A percentile compares a stretch with the other conserved stretches of the same genome.
These are phyloP conservation scores for Patella ulyssiponensis DNA, from an alignment of 2,888 invertebrate genomes.

Conservation along the genomic window DNA sequence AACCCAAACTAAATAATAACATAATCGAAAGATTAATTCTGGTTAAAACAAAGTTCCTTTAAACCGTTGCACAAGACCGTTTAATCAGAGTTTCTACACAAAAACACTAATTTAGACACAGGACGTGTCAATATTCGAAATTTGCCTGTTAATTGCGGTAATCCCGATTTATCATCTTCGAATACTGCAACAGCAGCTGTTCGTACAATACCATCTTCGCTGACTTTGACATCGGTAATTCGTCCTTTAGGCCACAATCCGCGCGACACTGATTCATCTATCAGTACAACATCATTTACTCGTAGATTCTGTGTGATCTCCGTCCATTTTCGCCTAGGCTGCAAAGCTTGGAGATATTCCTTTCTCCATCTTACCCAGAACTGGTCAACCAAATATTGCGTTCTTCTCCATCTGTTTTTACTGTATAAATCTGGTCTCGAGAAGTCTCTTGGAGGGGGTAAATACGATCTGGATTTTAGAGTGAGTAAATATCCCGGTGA, in stretches of 20 bases:
- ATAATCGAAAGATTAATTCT: no score
- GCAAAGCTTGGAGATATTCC: slow-evolving; percentile 25
- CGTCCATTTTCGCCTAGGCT: slow-evolving; percentile 25
- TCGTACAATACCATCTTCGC: slow-evolving; percentile 14
- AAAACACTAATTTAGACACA: no score
- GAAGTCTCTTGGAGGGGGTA: neutral
- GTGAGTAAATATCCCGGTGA: slow-evolving; percentile 23
- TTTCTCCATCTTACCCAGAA: slow-evolving; percentile 32
- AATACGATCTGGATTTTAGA: neutral
- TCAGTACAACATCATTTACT: slow-evolving; percentile 16
- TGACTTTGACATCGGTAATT: neutral
- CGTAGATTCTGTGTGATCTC: slow-evolving; percentile 4
- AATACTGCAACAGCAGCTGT: slow-evolving; percentile 14
- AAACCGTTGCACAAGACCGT: no score
- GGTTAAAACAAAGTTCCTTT: no score
- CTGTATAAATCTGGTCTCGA: slow-evolving; percentile 19
- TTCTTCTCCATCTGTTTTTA: slow-evolving; percentile 16
- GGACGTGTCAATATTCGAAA: no score
- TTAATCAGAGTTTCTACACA: no score
- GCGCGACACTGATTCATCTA: slow-evolving; percentile 9
- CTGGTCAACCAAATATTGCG: slow-evolving; percentile 19
- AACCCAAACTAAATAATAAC: no score
- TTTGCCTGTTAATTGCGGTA: no score
- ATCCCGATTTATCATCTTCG: neutral
- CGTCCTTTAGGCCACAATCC: slow-evolving; percentile 8